Evolutionary conservation across 2,797 vertebrate genomes (phyloP), one percentile per base, ranked within the genome.

Genomic region (Chloroceryle amazona): DNA sequence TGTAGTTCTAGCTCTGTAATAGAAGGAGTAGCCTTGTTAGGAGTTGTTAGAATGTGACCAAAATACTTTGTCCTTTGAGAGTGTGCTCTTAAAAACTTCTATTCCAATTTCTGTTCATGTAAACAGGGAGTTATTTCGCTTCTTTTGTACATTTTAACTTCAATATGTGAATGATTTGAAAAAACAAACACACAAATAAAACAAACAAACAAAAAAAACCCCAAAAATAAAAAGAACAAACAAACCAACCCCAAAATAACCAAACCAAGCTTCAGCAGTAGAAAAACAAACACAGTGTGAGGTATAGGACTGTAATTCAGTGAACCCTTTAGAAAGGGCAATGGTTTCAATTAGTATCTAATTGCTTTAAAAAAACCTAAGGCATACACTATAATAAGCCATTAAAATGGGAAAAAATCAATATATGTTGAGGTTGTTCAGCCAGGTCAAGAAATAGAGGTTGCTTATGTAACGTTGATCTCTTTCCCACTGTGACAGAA

Each of bases 371-470:
- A 93, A 93, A 95, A 88, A 49, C 12, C 28, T 42, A 89, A 86
- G 75, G 72, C 52, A 3, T 89, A 67, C 35, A 46, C 63, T 87
- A 52, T 92, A 91, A 95, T 79, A 95, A 94, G 82, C 74, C 71
- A 86, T 96, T 93, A 89, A 93, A 95, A 93, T 67, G 80, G 60
- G 85, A 71, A 84, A 54, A 90, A 93, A 96, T 96, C 93, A 89
- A 95, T 96, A 84, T 66, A 89, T 67, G 71, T 90, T 90, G 90
- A 92, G 71, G 63, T 93, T 92, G 42, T 86, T 93, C 63, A 92
- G 93, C 92, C 93, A 94, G 91, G 90, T 97, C 91, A 96, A 96
- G 96, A 85, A 97, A 85, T 47, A 71, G 90, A 95, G 93, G 81
- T 92, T 97, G 81, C 90, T 95, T 97, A 95, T 94, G n/a, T 95